Conservation (phyloP, 2,888 invertebrate genomes). For the Nowickia ferox region DNA sequence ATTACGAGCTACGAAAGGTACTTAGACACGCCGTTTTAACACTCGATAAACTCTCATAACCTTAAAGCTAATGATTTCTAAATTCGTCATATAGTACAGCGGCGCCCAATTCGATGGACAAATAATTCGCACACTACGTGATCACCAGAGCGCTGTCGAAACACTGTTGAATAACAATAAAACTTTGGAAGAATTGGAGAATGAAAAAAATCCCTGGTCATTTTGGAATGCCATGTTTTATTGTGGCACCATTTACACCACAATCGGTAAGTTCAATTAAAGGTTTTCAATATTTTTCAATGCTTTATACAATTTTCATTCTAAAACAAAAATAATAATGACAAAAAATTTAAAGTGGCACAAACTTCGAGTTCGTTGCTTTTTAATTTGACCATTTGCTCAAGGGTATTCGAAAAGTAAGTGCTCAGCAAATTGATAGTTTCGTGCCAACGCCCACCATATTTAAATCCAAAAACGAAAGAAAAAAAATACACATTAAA, state of each 20-base stretch:
- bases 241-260: conserved; percentile 94
- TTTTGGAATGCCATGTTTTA: conserved; percentile 95
- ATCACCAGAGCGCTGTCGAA: conserved; percentile 85
- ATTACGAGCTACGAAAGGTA: conserved; percentile 80
- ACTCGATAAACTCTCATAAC: neutral
- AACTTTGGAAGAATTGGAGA: conserved; percentile 75
- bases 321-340: conserved; percentile 5
- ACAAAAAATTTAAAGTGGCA: conserved; percentile 4
- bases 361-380: conserved; percentile 45
- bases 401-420: conserved; percentile 55
- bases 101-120: conserved; percentile 84
- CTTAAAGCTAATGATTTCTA: neutral
- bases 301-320: neutral
- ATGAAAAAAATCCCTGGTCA: conserved; percentile 87
- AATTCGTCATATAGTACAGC: conserved; percentile 47
- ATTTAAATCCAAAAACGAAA: conserved; percentile 25
- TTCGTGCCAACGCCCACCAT: conserved; percentile 53
- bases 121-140: conserved; percentile 83
- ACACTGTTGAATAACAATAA: conserved; percentile 76
- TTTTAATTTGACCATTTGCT: conserved; percentile 25
- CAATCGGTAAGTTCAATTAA: conserved; percentile 88
- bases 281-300: neutral
- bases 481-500: conserved; percentile 9
- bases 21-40: neutral
- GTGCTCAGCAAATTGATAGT: conserved; percentile 25